Base-by-base conservation (phyloP, 2,888 invertebrate species). In the Syritta pipiens region DNA sequence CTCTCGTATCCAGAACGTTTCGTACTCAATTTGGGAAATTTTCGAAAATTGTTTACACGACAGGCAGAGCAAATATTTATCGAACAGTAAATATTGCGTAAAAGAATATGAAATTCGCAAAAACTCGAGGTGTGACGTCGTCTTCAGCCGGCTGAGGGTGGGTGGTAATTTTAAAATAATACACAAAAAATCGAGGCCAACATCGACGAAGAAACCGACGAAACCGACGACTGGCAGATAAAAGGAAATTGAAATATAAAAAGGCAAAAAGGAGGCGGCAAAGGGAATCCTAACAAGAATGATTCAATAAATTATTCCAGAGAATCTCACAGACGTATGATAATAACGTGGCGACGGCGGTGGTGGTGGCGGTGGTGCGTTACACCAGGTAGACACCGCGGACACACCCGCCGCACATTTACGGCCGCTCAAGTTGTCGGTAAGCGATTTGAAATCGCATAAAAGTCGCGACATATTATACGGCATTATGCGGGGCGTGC, bases 41-140 rank as follows among this genome's bases (percentile, higher is more conserved):
- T 77, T 42, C 35, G 59, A 55, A 71, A 53, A 57, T 40, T 77
- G 77, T 72, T 71, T 71, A 67, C 72, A 59, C 60, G 60, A 53
- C 72, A 65, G 35, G 26, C 53, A 55, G 65, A 65, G 65, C 42
- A 77, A 72, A 71, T 63, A 72, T 63, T 72, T 72, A 72, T 77
- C 62, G 51, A 53, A 68, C 57, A 14, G 51, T 40, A 71, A 77
- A 77, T 65, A 63, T 67, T 68, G 68, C 37, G 48, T 55, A 28
- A 44, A 17, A 44, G 42, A 49, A 51, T 48, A 60, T 32, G 32
- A 35, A 35, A 24, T 9, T 10, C n/a, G 17, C 24, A 48, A 62
- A 37, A 37, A 10, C 4, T 9, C 7, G 4, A 17, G 9, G n/a
- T 28, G 28, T 42, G 28, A 28, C n/a, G n/a, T n/a, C n/a, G n/a